Conservation (phyloP, 2,113 vertebrate genomes). For the Anhinga rufa region DNA sequence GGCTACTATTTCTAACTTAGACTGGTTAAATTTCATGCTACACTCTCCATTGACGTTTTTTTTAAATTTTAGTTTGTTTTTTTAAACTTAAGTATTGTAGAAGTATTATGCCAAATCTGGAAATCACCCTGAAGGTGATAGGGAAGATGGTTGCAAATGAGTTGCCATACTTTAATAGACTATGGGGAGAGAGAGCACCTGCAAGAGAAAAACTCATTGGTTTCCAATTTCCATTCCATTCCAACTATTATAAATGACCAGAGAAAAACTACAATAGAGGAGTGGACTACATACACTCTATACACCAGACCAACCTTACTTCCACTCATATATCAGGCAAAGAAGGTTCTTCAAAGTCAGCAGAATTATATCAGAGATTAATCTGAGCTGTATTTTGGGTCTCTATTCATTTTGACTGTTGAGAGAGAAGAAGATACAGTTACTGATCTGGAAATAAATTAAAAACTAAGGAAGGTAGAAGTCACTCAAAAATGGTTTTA, state of each 20-base stretch:
- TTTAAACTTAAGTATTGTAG: background rate
- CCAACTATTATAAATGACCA: too few species aligned
- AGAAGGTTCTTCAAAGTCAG: background rate
- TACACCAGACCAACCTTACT: background rate
- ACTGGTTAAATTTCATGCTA: background rate
- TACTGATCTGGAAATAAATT: background rate
- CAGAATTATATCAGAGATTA: background rate
- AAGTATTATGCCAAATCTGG: background rate
- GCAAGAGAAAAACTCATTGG: background rate
- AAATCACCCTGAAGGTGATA: background rate
- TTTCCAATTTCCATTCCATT: too few species aligned
- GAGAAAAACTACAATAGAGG: too few species aligned
- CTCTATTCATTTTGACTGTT: background rate
- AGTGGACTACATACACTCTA: background rate
- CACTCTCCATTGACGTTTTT: background rate
- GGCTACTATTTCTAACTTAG: background rate
- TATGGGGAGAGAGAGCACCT: background rate
- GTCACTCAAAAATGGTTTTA: background rate
- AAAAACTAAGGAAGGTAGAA: background rate
- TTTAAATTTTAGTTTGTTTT: background rate
- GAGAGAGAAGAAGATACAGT: background rate
- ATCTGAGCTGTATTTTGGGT: background rate
- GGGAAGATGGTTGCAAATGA: background rate
- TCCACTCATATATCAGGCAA: background rate
- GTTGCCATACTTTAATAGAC: background rate